These are phyloP conservation scores for Sycon ciliatum DNA, from an alignment of 37 sponge, comb jelly and placozoan species.

Conservation along the genomic window DNA sequence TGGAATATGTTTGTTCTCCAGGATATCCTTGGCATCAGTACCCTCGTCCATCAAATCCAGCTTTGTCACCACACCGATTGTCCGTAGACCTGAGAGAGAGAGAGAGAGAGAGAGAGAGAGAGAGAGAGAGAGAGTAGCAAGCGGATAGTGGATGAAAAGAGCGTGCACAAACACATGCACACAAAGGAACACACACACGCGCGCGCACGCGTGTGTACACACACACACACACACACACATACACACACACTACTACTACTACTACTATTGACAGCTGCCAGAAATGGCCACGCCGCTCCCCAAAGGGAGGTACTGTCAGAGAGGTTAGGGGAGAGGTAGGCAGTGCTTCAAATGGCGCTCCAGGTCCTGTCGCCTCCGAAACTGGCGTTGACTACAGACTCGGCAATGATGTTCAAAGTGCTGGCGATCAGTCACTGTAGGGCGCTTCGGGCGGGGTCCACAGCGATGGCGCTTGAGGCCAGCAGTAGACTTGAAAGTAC, in stretches of 20 bases:
- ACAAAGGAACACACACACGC: background rate
- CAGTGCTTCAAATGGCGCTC: no score
- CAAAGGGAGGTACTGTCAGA: no score
- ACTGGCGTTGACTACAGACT: no score
- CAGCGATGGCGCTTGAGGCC: no score
- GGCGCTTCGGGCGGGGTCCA: no score
- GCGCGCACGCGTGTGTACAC: background rate
- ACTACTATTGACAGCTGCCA: no score
- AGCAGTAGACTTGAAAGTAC: no score
- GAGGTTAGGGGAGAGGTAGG: no score
- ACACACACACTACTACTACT: background rate
- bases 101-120: background rate
- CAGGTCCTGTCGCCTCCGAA: no score
- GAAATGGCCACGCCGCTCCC: no score
- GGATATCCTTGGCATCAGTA: conserved; percentile 82
- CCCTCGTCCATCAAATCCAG: conserved; percentile 99
- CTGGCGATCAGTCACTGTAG: no score
- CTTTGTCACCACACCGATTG: conserved; percentile 88
- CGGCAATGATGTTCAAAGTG: no score
- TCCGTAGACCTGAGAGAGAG: conserved; percentile 22
- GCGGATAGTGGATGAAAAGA: background rate
- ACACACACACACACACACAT: conserved; percentile 1
- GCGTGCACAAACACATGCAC: background rate
- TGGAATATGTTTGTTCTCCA: conserved; percentile 88
- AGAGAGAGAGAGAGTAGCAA: background rate